Evolutionary conservation across 2,797 vertebrate species (phyloP), one percentile per base, ranked within the genome.

Genomic region (Sebastes umbrosus): DNA sequence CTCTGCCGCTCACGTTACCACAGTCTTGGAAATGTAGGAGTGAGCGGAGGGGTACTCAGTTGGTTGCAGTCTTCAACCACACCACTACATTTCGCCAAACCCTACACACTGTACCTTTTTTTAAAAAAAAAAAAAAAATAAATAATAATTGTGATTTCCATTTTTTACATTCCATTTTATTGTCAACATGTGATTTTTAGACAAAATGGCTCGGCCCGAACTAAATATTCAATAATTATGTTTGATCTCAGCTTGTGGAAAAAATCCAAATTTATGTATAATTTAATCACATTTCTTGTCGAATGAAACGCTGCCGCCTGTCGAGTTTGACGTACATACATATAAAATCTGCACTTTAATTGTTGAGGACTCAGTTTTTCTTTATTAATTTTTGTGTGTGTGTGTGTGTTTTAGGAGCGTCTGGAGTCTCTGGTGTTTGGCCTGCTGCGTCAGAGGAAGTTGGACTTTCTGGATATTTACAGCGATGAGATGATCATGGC

Each of bases 381-480:
- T 20, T 25, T 9, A 6, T n/a, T 18, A 2, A 7, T 4, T 34
- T 14, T 6, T 27, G 1, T 32, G 8, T 46, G 25, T 55, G n/a
- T 67, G n/a, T 69, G 24, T 68, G 60, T 72, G 5, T 52, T 20
- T 16, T 24, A 99, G 98, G 98, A 99, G 92, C 97, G 97, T 80
- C 93, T 99, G 82, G 92, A 98, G 75, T 99, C 97, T 5, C 93
- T 99, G 90, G 96, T 99, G 70, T 99, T 99, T 85, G 98, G 98
- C 32, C 96, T 99, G 88, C 89, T 99, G 90, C 96, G 97, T 79
- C 98, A 99, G 94, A 96, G 96, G 92, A 99, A 99, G 91, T 95
- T 99, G 92, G 97, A 97, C 94, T 99, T 99, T 93, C 96, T 98
- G 95, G 97, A 99, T 86, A 97, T 99, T 89, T 99, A 99, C 94